These are phyloP conservation scores for Drusus annulatus DNA, from an alignment of 1,140 invertebrate genomes.

Conservation along the genomic window DNA sequence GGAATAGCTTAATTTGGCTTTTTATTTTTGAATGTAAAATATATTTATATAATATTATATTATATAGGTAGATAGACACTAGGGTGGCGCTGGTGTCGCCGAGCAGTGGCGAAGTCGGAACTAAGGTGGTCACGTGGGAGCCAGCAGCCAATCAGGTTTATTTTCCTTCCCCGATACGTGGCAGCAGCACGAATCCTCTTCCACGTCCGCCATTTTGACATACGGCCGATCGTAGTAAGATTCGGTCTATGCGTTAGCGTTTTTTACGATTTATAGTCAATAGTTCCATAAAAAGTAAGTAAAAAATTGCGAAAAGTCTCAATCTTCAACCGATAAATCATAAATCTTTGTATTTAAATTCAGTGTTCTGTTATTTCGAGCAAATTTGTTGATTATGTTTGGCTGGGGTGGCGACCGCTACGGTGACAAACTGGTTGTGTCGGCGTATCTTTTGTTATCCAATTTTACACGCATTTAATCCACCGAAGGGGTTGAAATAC, in stretches of 20 bases:
- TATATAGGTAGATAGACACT: too few species aligned
- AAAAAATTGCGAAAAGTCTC: slow-evolving; percentile 45
- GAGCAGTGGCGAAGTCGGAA: slow-evolving; percentile 13
- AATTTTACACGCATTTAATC: slow-evolving; percentile 31
- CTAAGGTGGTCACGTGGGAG: slow-evolving; percentile 64
- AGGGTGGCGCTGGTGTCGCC: slow-evolving; percentile 25
- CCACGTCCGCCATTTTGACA: slow-evolving; percentile 86
- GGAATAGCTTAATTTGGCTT: too few species aligned
- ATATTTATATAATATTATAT: too few species aligned
- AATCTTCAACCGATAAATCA: slow-evolving; percentile 3
- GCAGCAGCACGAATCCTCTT: slow-evolving; percentile 81
- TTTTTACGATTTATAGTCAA: slow-evolving; percentile 76
- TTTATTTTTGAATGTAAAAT: too few species aligned
- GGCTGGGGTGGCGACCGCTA: slow-evolving; percentile 57
- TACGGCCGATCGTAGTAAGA: slow-evolving; percentile 78
- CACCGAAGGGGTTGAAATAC: background rate
- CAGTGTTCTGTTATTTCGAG: slow-evolving; percentile 45
- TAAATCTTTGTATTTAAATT: slow-evolving; percentile 27
- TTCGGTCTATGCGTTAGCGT: slow-evolving; percentile 80
- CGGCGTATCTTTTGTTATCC: slow-evolving; percentile 52
- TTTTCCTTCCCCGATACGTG: slow-evolving; percentile 76
- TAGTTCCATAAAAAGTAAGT: slow-evolving; percentile 77
- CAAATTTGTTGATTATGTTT: slow-evolving; percentile 47
- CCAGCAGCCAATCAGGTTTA: slow-evolving; percentile 62
- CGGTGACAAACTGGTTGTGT: slow-evolving; percentile 54